Conservation (phyloP, 2,888 invertebrate genomes). For the Drosophila greeni region DNA sequence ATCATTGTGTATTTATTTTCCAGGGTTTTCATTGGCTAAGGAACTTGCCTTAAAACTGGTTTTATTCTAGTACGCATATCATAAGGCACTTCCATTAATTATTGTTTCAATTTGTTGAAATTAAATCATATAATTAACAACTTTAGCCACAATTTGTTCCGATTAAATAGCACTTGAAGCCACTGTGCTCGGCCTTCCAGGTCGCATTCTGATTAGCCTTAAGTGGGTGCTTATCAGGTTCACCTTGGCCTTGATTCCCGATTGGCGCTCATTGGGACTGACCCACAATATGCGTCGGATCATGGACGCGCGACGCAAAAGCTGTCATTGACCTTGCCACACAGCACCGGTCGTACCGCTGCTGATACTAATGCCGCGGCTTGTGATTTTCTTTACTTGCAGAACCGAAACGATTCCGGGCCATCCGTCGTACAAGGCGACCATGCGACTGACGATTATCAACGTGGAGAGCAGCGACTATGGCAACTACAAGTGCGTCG, state of each 20-base stretch:
- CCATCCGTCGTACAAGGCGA: conserved; percentile 88
- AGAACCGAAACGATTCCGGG: conserved; percentile 86
- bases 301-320: conserved; percentile 44
- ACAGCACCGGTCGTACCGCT: background rate
- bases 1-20: too few species aligned
- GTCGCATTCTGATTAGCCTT: conserved; percentile 60
- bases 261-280: conserved; percentile 59
- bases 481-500: conserved; percentile 91
- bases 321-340: conserved; percentile 69
- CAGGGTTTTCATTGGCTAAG: too few species aligned
- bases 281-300: conserved; percentile 50
- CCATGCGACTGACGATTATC: conserved; percentile 90
- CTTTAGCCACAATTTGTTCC: fast-evolving
- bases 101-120: background rate
- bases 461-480: conserved; percentile 89
- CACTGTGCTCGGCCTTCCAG: conserved; percentile 50
- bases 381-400: conserved; percentile 40
- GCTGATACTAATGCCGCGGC: background rate
- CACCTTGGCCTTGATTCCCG: conserved; percentile 74
- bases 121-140: background rate
- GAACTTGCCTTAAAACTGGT: too few species aligned
- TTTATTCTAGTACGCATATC: too few species aligned
- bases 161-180: background rate
- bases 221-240: conserved; percentile 67
- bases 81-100: too few species aligned